Evolutionary conservation across 2,113 vertebrate species (phyloP).

Genomic region (Sceloporus undulatus): DNA sequence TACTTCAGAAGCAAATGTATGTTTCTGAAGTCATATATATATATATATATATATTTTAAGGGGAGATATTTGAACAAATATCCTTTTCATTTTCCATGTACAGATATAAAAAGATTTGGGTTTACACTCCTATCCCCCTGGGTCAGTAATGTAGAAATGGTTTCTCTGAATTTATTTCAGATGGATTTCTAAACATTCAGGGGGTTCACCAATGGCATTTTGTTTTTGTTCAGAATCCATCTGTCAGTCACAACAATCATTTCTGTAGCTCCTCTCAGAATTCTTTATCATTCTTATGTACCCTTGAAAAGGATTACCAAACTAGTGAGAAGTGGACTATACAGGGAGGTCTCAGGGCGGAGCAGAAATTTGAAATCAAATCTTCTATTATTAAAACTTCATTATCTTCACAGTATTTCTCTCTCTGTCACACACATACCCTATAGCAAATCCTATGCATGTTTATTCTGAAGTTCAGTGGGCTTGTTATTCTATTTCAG

Average conservation of each 20-base stretch:
- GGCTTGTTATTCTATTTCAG: neutral
- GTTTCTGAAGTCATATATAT: neutral
- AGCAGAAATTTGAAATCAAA: neutral
- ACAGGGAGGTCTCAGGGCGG: neutral
- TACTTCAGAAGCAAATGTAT: neutral
- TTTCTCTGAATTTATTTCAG: neutral
- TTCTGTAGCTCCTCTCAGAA: neutral
- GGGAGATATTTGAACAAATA: neutral
- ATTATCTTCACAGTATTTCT: too few relatives aligned
- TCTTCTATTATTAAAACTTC: neutral
- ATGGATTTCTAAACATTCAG: too few relatives aligned
- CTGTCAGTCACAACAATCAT: slow-evolving; percentile 16
- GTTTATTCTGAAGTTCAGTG: neutral
- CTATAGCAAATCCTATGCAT: neutral
- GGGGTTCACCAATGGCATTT: neutral
- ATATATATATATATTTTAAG: too few relatives aligned
- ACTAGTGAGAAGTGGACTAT: neutral
- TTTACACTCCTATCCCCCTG: neutral
- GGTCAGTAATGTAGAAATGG: neutral
- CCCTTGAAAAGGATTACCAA: neutral
- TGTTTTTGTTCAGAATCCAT: neutral
- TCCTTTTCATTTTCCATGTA: neutral
- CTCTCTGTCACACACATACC: too few relatives aligned
- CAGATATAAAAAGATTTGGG: too few relatives aligned
- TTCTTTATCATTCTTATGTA: slow-evolving; percentile 1